Evolutionary conservation across 2,113 vertebrate genomes (phyloP).

Genomic region (Siphamia tubifer): DNA sequence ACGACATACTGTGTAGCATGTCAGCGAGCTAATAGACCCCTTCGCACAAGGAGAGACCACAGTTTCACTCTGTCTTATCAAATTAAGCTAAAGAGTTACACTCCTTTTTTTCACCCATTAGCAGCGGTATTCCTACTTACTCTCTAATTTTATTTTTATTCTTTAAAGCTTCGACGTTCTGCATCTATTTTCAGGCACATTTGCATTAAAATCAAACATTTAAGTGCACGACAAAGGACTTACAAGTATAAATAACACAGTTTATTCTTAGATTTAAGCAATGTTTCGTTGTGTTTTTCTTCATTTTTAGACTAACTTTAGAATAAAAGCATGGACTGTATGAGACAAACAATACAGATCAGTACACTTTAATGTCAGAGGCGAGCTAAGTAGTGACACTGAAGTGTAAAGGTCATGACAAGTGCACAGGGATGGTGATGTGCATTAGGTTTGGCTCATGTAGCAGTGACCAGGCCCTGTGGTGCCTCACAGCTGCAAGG

Average conservation of each 20-base stretch:
- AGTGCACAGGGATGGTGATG: slow-evolving; percentile 49
- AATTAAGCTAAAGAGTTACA: slow-evolving; percentile 43
- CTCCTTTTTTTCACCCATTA: neutral
- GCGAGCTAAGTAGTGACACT: slow-evolving; percentile 34
- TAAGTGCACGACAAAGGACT: neutral
- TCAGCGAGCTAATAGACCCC: slow-evolving; percentile 78
- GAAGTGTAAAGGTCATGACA: slow-evolving; percentile 52
- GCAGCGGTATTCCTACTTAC: neutral
- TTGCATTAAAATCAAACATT: neutral
- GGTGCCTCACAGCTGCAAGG: slow-evolving; percentile 53
- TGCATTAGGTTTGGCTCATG: slow-evolving; percentile 32
- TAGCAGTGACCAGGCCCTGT: slow-evolving; percentile 41
- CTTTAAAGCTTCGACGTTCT: neutral
- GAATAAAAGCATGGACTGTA: neutral
- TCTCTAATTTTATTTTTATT: neutral
- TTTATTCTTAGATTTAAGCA: neutral
- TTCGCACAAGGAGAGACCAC: slow-evolving; percentile 52
- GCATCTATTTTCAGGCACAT: neutral
- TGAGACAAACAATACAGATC: neutral
- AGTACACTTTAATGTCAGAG: slow-evolving; percentile 11
- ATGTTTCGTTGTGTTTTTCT: too few relatives aligned
- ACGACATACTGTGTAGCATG: slow-evolving; percentile 66
- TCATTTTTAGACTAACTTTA: neutral
- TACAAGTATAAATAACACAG: neutral
- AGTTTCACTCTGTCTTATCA: slow-evolving; percentile 57